phyloP scores from a whole-genome alignment of 2,113 vertebrate genomes.

The Indicator indicator region DNA sequence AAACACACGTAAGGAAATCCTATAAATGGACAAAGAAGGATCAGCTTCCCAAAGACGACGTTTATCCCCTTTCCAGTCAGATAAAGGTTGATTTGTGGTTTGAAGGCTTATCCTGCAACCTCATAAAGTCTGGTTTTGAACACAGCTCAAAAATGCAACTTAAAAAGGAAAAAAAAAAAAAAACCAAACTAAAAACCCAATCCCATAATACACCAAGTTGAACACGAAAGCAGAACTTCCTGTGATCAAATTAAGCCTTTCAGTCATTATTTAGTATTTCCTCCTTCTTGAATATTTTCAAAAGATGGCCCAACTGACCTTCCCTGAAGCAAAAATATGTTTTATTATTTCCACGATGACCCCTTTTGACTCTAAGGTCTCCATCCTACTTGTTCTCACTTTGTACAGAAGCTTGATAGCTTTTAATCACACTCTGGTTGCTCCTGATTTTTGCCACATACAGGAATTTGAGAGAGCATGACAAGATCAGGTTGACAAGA shows the following conservation, averaged over 20 bases:
- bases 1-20: neutral
- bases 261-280: neutral
- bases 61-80: constrained; percentile 22
- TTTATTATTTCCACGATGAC: neutral
- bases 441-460: neutral
- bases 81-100: constrained; percentile 28
- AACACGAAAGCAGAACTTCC: neutral
- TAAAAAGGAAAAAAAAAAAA: neutral
- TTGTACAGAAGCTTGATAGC: neutral
- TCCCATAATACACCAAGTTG: neutral
- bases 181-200: neutral
- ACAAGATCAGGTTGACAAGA: neutral
- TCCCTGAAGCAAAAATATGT: neutral
- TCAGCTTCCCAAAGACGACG: neutral
- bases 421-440: neutral
- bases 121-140: constrained; percentile 16
- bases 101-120: neutral
- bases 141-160: neutral
- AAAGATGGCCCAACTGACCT: neutral
- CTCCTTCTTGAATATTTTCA: neutral
- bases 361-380: neutral
- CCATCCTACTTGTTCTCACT: neutral
- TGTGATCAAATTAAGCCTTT: neutral
- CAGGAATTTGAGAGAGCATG: neutral
- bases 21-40: constrained; percentile 19